Base-by-base conservation (phyloP, 2,797 vertebrate species). In the Tolypeutes matacus region DNA sequence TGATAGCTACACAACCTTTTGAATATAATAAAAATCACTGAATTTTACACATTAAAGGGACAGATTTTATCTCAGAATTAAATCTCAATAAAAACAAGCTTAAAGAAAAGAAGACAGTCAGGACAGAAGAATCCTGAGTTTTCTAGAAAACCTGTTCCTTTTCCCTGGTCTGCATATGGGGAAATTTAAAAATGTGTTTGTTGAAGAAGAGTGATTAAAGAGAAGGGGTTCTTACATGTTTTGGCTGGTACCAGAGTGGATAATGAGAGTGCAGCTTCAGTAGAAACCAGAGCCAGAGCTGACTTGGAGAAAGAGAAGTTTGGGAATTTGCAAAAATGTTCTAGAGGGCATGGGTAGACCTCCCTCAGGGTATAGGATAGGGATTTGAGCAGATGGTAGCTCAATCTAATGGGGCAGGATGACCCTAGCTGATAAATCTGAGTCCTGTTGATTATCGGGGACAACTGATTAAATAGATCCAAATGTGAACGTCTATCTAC, bases 51-150 rank as follows among this genome's bases (percentile, higher is more conserved):
- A 91, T 42, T 58, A 65, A 82, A 93, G 27, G 36, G n/a, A 20
- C 27, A n/a, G 42, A 58, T 93, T 76, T 51, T 29, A 34, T 34
- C 17, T 62, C n/a, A 8, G 46, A 58, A 77, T 42, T n/a, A 58
- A 7, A 86, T 39, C 25, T 53, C 85, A 94, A 27, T 89, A 56
- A 69, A 89, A 85, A 75, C 10, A 91, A 75, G 36, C 29, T 75
- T 73, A 39, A 46, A 10, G 51, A 49, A 34, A 39, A 81, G 10
- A 58, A 67, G 29, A 9, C 58, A 76, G 25, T 12, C 36, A 27
- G 31, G 13, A 78, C 21, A 53, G 27, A 82, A 83, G 64, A 83
- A 3, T 4, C 51, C 49, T 31, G n/a, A 34, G 49, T 72, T 87
- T 83, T 72, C 82, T 13, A 5, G 67, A 92, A 82, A 58, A 6